A percentile compares a stretch with the other conserved stretches of the same genome.
These are phyloP conservation scores for Cataglyphis hispanica DNA, from an alignment of 1,140 invertebrate species.

Conservation along the genomic window DNA sequence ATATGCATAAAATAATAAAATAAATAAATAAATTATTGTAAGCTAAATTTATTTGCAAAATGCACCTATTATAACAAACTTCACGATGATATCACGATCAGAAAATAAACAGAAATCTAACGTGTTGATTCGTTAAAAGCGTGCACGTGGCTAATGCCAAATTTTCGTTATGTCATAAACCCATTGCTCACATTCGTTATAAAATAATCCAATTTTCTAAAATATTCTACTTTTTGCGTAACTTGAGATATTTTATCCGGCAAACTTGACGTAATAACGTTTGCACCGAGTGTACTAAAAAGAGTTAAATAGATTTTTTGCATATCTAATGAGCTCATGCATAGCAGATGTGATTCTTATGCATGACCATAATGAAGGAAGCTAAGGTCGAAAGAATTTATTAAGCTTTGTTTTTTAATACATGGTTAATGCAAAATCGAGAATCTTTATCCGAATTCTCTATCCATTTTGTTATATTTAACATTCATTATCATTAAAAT, in stretches of 20 bases:
- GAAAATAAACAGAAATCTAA: constrained; percentile 34
- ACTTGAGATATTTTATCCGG: background rate
- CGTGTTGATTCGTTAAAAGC: constrained; percentile 19
- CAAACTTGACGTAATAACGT: background rate
- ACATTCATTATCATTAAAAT: background rate
- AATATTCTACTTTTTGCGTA: background rate
- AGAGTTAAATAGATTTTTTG: constrained; percentile 44
- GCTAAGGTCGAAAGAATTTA: constrained; percentile 20
- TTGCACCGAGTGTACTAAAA: constrained; percentile 34
- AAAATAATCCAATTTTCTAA: background rate
- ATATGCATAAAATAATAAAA: background rate
- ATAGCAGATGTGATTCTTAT: constrained; percentile 17
- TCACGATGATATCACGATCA: constrained; percentile 35
- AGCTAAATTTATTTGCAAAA: background rate
- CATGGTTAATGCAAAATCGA: background rate
- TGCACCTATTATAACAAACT: background rate
- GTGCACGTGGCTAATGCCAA: constrained; percentile 43
- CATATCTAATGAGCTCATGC: constrained; percentile 28
- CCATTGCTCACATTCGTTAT: background rate
- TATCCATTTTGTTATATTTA: background rate
- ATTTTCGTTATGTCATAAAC: background rate
- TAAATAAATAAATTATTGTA: background rate
- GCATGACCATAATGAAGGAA: constrained; percentile 37
- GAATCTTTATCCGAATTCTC: no score
- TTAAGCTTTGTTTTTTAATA: constrained; percentile 3